A percentile compares a stretch with the other conserved stretches of the same genome.
Evolutionary conservation across 30 jellyfish, hydroid and myxozoan species (phyloP).

Genomic region (Phacellophora camtschatica): DNA sequence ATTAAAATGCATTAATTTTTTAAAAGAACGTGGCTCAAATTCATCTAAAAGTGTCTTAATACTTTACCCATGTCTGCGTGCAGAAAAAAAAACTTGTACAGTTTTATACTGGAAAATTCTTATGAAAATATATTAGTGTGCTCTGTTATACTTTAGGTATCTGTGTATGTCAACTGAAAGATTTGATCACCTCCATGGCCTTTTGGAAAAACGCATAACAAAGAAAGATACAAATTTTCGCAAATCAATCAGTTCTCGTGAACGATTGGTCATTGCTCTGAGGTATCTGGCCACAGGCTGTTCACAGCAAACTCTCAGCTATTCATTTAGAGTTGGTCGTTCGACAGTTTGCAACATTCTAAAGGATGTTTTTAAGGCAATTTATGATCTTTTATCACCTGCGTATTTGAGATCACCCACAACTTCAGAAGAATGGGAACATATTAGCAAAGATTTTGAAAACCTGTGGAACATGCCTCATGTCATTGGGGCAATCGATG

Average conservation of each 20-base stretch:
- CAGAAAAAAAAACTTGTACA: too few species aligned
- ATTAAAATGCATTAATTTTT: too few species aligned
- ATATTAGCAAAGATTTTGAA: slow-evolving; percentile 17
- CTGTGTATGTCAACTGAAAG: slow-evolving; percentile 38
- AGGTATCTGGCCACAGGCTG: slow-evolving; percentile 54
- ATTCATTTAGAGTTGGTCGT: slow-evolving; percentile 48
- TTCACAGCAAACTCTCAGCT: slow-evolving; percentile 61
- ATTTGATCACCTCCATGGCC: slow-evolving; percentile 21
- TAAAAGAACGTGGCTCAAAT: too few species aligned
- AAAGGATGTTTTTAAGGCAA: slow-evolving; percentile 45
- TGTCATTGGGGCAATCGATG: slow-evolving; percentile 74
- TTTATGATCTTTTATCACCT: neutral
- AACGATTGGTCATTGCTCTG: slow-evolving; percentile 41
- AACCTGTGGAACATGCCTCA: slow-evolving; percentile 67
- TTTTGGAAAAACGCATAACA: neutral
- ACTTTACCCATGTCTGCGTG: too few species aligned
- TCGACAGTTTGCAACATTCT: slow-evolving; percentile 40
- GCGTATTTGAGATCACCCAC: slow-evolving; percentile 50
- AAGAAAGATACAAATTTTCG: slow-evolving; percentile 44
- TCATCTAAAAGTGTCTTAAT: too few species aligned
- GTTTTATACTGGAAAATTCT: too few species aligned
- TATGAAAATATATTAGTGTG: too few species aligned
- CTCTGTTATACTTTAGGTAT: too few species aligned
- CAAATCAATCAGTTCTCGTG: slow-evolving; percentile 23
- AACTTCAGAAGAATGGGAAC: slow-evolving; percentile 37